phyloP scores from a whole-genome alignment of 2,113 vertebrate genomes.

The Syrmaticus mikado region DNA sequence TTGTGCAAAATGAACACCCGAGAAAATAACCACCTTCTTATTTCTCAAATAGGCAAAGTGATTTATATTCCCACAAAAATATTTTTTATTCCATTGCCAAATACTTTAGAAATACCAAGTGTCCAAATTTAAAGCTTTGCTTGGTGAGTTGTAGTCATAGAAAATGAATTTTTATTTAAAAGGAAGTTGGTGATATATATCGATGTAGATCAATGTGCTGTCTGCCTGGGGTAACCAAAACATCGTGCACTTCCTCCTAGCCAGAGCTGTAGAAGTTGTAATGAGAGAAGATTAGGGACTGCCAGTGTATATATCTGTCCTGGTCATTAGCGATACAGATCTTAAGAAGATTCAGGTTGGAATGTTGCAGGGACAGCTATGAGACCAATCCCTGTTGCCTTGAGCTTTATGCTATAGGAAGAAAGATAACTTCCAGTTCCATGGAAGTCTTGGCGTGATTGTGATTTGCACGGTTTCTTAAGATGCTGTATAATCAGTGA shows the following conservation, averaged over 20 bases:
- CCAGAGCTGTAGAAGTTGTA: not conserved
- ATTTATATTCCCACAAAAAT: not conserved
- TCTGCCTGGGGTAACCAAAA: not conserved
- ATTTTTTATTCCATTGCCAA: not conserved
- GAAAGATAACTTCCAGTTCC: not conserved
- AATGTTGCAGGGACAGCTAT: not conserved
- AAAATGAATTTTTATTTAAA: not conserved
- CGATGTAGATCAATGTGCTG: not conserved
- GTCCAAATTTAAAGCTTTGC: not conserved
- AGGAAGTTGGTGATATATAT: rapidly evolving
- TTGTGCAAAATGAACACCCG: not conserved
- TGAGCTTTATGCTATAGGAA: not conserved
- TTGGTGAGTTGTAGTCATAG: not conserved
- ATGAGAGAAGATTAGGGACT: not conserved
- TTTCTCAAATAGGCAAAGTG: not conserved
- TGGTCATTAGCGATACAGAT: not conserved
- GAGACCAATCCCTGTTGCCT: not conserved
- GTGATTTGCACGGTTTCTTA: not conserved
- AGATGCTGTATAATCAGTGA: not conserved
- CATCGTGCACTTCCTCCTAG: not conserved
- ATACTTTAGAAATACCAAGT: not conserved
- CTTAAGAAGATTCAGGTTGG: not conserved
- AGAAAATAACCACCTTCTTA: not conserved
- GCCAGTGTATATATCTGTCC: not conserved
- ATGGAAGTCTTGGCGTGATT: not conserved